phyloP scores from a whole-genome alignment of 2,797 vertebrate species.

The Denticeps clupeoides region DNA sequence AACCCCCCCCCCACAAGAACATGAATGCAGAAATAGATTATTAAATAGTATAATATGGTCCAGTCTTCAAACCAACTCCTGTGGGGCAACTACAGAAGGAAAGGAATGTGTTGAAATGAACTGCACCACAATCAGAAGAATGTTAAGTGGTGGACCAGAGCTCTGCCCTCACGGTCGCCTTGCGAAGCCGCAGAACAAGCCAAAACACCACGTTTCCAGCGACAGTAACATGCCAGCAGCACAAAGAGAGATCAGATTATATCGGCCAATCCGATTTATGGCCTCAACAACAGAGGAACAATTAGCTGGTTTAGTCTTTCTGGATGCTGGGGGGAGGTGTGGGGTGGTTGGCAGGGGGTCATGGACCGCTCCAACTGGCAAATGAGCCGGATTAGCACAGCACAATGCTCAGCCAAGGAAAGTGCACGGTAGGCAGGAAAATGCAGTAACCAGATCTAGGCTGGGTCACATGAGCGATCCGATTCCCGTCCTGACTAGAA shows the following conservation, averaged over 20 bases:
- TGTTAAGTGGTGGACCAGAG: too few relatives aligned
- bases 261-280: slow-evolving; percentile 26
- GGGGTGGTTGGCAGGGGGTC: background rate
- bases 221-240: slow-evolving; percentile 8
- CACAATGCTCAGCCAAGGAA: slow-evolving; percentile 17
- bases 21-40: too few relatives aligned
- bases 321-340: background rate
- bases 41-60: too few relatives aligned
- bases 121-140: too few relatives aligned
- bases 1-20: too few relatives aligned
- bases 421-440: slow-evolving; percentile 17
- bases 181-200: slow-evolving; percentile 1
- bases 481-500: too few relatives aligned
- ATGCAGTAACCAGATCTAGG: slow-evolving; percentile 10
- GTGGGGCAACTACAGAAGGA: too few relatives aligned
- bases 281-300: slow-evolving; percentile 16
- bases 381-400: slow-evolving; percentile 30
- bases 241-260: slow-evolving; percentile 27
- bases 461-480: slow-evolving; percentile 6
- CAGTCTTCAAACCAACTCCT: too few relatives aligned
- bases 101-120: too few relatives aligned
- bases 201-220: slow-evolving; percentile 23
- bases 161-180: too few relatives aligned
- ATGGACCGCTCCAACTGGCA: slow-evolving; percentile 17
- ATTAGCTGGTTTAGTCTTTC: slow-evolving; percentile 29